Evolutionary conservation across 2,797 vertebrate species (phyloP).

Genomic region (Macropodus opercularis): DNA sequence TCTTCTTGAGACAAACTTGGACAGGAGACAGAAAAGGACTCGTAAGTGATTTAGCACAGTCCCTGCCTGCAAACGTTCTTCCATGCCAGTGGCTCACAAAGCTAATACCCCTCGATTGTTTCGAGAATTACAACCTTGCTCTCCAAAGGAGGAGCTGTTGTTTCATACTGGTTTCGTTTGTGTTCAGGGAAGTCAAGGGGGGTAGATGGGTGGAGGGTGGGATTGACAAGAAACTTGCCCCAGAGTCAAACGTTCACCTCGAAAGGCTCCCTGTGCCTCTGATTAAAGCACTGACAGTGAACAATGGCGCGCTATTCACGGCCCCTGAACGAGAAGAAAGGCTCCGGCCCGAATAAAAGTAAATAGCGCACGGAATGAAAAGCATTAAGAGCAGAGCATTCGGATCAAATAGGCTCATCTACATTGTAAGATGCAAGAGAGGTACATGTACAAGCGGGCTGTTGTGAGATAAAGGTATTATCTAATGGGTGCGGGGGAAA

Average conservation of each 20-base stretch:
- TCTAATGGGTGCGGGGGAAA: slow-evolving; percentile 60
- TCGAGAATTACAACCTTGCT: slow-evolving; percentile 82
- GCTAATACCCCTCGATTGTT: slow-evolving; percentile 86
- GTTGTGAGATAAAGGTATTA: slow-evolving; percentile 67
- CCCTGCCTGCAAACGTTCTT: slow-evolving; percentile 86
- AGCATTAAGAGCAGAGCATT: slow-evolving; percentile 66
- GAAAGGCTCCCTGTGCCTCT: slow-evolving; percentile 47
- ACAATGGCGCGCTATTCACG: slow-evolving; percentile 71
- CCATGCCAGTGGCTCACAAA: slow-evolving; percentile 85
- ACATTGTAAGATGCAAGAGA: slow-evolving; percentile 39
- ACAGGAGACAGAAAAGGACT: slow-evolving; percentile 50
- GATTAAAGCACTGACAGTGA: slow-evolving; percentile 55
- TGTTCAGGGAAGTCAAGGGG: slow-evolving; percentile 53
- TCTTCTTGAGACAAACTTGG: slow-evolving; percentile 25
- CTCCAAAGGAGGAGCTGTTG: slow-evolving; percentile 84
- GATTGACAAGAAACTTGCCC: slow-evolving; percentile 39
- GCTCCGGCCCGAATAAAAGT: slow-evolving; percentile 66
- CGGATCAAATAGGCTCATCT: slow-evolving; percentile 66
- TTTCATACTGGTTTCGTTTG: slow-evolving; percentile 86
- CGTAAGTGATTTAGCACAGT: slow-evolving; percentile 82
- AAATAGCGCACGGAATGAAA: slow-evolving; percentile 55
- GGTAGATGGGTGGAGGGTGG: slow-evolving; percentile 10
- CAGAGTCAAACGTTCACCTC: slow-evolving; percentile 58
- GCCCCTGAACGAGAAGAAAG: slow-evolving; percentile 58
- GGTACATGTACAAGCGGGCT: slow-evolving; percentile 60